Evolutionary conservation across 2,888 invertebrate genomes (phyloP), one percentile per base, ranked within the genome.

Genomic region (Eupeodes latifasciatus): DNA sequence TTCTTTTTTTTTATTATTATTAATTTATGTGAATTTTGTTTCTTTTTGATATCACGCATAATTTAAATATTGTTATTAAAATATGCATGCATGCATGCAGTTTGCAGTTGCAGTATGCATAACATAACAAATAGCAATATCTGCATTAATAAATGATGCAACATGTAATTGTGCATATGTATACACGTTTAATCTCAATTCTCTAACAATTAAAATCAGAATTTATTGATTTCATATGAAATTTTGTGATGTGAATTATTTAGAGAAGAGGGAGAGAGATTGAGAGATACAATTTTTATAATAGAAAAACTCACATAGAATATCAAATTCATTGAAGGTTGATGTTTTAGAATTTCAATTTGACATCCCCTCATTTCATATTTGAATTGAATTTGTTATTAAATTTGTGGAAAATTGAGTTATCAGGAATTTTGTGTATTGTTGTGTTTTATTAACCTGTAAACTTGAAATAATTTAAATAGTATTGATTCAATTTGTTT

Each of bases 211-310:
- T 64, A 47, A 64, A 64, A 64, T 64, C 27, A 27, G 44, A 64
- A 47, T 64, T 64, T 64, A 64, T 64, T 64, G 64, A 6, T 64
- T 64, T 47, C 27, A 19, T 64, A 7, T 47, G 11, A 62, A 62
- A 6, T 62, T 3, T 62, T 64, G 19, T 47, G 16, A 64, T 19
- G 44, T 64, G 19, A 64, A 64, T 40, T 64, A 44, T 64, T 64
- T 12, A 44, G 44, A 62, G 11, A 62, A 27, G 27, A 27, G 27
- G 19, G 44, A 16, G 16, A 10, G 53, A 12, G 9, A 47, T 47
- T 3, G 3, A 47, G 4, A 14, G 14, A 51, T 12, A 51, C 0
- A n/a, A 5, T 40, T 40, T 40, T 9, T 40, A 5, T 12, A 51
- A 14, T 14, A 51, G 1, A 14, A 14, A 51, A 40, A 5, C 40